A percentile compares a stretch with the other conserved stretches of the same genome.
Evolutionary conservation across 2,888 invertebrate genomes (phyloP).

Genomic region (Isoperla grammatica): DNA sequence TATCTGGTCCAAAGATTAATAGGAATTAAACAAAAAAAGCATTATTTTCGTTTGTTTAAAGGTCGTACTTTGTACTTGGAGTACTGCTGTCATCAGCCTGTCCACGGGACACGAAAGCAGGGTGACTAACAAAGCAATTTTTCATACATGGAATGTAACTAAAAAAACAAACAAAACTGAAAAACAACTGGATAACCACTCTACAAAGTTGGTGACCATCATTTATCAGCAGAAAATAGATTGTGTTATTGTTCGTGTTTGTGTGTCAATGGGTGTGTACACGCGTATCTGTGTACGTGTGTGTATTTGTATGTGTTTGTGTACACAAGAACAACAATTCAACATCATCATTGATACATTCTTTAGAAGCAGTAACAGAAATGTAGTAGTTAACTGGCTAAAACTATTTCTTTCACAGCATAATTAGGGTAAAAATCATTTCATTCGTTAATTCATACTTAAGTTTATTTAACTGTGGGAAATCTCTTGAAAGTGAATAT

Average conservation of each 20-base stretch:
- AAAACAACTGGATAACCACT: conserved; percentile 13
- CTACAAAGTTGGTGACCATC: conserved; percentile 2
- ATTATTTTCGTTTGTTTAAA: no score
- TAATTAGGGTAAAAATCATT: no score
- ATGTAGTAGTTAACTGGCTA: no score
- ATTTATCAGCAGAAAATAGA: background rate
- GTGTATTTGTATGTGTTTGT: conserved; percentile 4
- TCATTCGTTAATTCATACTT: no score
- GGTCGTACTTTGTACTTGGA: no score
- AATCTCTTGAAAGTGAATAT: no score
- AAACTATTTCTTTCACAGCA: no score
- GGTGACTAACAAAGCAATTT: conserved; percentile 18
- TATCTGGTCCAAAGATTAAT: background rate
- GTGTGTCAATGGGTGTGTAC: background rate
- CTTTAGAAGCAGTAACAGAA: background rate
- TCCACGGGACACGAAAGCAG: conserved; percentile 9
- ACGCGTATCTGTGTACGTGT: background rate
- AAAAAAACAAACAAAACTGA: conserved; percentile 27
- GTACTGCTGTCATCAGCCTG: conserved; percentile 14
- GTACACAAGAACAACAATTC: background rate
- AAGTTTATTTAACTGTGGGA: no score
- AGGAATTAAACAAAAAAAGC: no score
- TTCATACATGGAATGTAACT: conserved; percentile 31
- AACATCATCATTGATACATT: background rate
- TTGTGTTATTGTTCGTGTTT: background rate